Base-by-base conservation (phyloP, 2,113 vertebrate genomes). In the Cervus canadensis region DNA sequence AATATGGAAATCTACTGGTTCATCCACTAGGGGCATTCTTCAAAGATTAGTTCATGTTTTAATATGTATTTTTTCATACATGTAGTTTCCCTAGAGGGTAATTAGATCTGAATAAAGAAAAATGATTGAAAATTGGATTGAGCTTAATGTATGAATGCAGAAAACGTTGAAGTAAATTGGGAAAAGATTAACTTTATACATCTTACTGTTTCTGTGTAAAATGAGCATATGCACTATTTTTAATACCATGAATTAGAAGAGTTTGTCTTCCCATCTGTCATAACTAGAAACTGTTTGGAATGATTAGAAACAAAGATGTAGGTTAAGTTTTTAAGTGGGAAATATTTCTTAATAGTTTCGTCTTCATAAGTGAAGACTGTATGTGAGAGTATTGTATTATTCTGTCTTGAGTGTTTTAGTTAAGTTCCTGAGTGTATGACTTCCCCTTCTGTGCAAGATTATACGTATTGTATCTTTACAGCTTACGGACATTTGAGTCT, bases 401-500 rank as follows among this genome's bases (percentile, higher is more conserved):
- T 85, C 45, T 33, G 2, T 6, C 15, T 13, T 10, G 8, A 2
- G 2, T 1, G 2, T 43, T 36, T 25, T 12, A 19, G 3, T n/a
- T 45, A 36, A 26, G 33, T 21, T 43, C 30, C 6, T 3, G 14
- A 2, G 8, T 2, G 9, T 1, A 0, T 40, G 3, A 5, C 43
- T 33, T 48, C 25, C 28, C 36, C 21, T 26, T n/a, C 76, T 33
- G 4, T 26, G n/a, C 3, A 25, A 21, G 13, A 7, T 16, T 5
- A 6, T 0, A 0, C 45, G 1, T 17, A 0, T 54, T 52, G 2
- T 16, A 1, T 71, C 83, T 28, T 23, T 19, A 9, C 14, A 6
- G 5, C 23, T 59, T 15, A n/a, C 40, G 71, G 43, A n/a, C n/a
- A 0, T 6, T 17, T 7, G 5, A 57, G 54, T 15, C 67, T 25